phyloP scores from a whole-genome alignment of 1,140 invertebrate species.

The Thaumatotibia leucotreta region DNA sequence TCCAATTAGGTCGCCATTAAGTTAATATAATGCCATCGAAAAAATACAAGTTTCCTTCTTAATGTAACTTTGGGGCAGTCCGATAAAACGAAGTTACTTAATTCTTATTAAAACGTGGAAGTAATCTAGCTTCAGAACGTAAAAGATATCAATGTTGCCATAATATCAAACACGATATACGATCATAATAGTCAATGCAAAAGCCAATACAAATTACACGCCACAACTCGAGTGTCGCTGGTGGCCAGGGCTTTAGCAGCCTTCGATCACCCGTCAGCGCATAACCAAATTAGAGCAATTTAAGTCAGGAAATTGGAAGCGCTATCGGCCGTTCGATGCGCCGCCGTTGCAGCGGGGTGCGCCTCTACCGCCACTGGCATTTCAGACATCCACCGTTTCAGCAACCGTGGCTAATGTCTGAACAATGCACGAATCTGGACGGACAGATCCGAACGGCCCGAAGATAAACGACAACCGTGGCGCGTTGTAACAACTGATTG shows the following conservation, averaged over 20 bases:
- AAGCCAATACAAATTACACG: constrained; percentile 39
- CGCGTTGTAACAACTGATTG: constrained; percentile 74
- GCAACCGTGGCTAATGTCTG: constrained; percentile 63
- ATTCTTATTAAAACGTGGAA: neutral
- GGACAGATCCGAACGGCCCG: constrained; percentile 63
- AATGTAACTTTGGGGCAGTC: neutral
- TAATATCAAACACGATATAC: neutral
- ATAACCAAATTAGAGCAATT: constrained; percentile 76
- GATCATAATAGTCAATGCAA: neutral
- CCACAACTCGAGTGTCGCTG: constrained; percentile 40
- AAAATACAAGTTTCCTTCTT: constrained; percentile 6
- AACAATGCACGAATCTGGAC: constrained; percentile 74
- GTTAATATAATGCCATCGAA: constrained; percentile 20
- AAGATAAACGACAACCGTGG: constrained; percentile 74
- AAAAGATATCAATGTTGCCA: neutral
- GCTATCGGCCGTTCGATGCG: constrained; percentile 62
- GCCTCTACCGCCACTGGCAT: constrained; percentile 53
- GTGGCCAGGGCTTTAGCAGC: constrained; percentile 42
- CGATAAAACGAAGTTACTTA: neutral
- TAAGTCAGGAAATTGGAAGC: constrained; percentile 75
- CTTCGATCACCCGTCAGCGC: constrained; percentile 66
- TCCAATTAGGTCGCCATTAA: constrained; percentile 23
- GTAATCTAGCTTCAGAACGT: too few relatives aligned
- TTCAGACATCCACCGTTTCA: constrained; percentile 70
- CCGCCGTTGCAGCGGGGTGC: constrained; percentile 50